Base-by-base conservation (phyloP, 2,888 invertebrate species). In the Tenthredo mesomela region DNA sequence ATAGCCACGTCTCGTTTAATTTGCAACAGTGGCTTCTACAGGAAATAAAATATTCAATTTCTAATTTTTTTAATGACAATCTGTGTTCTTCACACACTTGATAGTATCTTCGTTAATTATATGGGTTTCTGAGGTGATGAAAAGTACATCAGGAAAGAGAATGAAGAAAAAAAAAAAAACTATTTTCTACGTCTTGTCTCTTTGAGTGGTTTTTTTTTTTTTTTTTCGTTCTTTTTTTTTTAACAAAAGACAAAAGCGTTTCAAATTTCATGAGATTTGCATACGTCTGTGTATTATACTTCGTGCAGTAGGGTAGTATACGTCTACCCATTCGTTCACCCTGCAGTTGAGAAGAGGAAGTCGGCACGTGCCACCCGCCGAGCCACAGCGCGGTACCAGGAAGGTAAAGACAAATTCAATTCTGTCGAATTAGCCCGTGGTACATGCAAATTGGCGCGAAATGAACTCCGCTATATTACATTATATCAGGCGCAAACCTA, bases 401-500 rank as follows among this genome's bases (percentile, higher is more conserved):
- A 91, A 91, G 90, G 89, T 89, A 88, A 88, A 88, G 90, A 91
- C 91, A 91, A 92, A 92, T 91, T 91, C 90, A 92, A 92, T 92
- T 92, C 89, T 86, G 87, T 88, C 88, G 88, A 92, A 92, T 92
- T 92, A 92, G 92, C 89, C 88, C 88, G 88, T 89, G 91, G 92
- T 91, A 92, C 91, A 92, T 92, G 92, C 92, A 92, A 92, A 92
- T 92, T 92, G 92, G 90, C 91, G 91, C 91, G 90, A 91, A 92
- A 92, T 92, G 92, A 92, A 92, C 92, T 92, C 92, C 89, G 91
- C 89, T 92, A 91, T 91, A 92, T 92, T 92, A 91, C 91, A 92
- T 92, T 92, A 91, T 92, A 91, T 92, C 92, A 92, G 92, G 88
- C 89, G 90, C 89, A 91, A 91, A 91, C 89, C 90, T 90, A 90